Percentiles rank a stretch among this genome's conserved stretches.
These are phyloP conservation scores for Zeuzera pyrina DNA, from an alignment of 2,888 invertebrate species.

Conservation along the genomic window DNA sequence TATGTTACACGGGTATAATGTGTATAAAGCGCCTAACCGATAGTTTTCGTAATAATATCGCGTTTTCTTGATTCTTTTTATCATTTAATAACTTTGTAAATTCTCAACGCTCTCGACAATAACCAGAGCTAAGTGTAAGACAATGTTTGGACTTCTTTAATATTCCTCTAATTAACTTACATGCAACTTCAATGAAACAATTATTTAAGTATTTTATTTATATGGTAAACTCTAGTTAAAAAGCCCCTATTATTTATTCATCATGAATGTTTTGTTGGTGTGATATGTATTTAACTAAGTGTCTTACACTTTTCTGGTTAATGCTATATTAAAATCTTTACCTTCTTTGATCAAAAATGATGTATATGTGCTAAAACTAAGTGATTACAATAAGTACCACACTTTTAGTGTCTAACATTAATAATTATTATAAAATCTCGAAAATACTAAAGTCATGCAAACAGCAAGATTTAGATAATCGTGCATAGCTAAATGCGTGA, in stretches of 20 bases:
- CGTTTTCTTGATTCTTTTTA: constrained; percentile 15
- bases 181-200: no score
- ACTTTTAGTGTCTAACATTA: constrained; percentile 59
- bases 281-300: neutral
- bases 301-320: constrained; percentile 64
- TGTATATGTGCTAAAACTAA: constrained; percentile 68
- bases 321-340: constrained; percentile 42
- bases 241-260: neutral
- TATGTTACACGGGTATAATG: constrained; percentile 19
- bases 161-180: neutral
- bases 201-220: neutral
- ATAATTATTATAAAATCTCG: constrained; percentile 44
- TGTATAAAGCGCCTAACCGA: constrained; percentile 53
- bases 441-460: constrained; percentile 63
- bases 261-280: neutral
- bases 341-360: constrained; percentile 44
- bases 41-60: constrained; percentile 13
- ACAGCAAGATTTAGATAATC: constrained; percentile 65
- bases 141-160: no score
- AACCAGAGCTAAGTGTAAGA: constrained; percentile 64
- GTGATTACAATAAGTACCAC: constrained; percentile 49
- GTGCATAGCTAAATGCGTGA: constrained; percentile 73
- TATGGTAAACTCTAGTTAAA: neutral
- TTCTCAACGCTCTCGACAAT: constrained; percentile 73
- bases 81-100: constrained; percentile 40